These are phyloP conservation scores for Chydorus sphaericus DNA, from an alignment of 2,888 invertebrate species.

Conservation along the genomic window DNA sequence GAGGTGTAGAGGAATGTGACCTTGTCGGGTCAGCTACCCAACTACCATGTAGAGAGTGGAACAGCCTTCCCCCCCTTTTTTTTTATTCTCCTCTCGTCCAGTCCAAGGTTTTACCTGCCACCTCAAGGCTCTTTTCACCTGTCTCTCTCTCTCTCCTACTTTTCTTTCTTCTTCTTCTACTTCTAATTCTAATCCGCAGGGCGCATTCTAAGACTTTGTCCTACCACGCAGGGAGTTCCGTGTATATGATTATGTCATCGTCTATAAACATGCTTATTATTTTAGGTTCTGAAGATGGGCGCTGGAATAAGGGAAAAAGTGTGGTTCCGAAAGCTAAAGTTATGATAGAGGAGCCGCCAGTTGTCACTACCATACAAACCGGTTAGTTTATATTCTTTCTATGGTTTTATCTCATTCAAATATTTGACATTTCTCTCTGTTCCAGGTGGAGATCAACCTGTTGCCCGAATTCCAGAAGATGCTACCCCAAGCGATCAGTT, in stretches of 20 bases:
- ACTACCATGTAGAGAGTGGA: too few relatives aligned
- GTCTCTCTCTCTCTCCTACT: neutral
- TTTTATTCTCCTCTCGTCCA: too few relatives aligned
- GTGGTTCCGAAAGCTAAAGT: too few relatives aligned
- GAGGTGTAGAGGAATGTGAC: neutral
- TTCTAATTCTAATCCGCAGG: neutral
- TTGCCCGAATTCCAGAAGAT: neutral
- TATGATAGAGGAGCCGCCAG: too few relatives aligned
- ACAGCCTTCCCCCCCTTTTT: too few relatives aligned
- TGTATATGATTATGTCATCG: too few relatives aligned
- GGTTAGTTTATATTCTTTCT: too few relatives aligned
- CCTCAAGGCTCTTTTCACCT: slow-evolving; percentile 7
- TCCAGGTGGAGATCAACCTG: neutral
- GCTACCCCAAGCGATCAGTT: neutral
- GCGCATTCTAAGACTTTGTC: neutral
- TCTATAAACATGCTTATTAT: too few relatives aligned
- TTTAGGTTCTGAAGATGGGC: too few relatives aligned
- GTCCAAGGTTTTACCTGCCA: neutral
- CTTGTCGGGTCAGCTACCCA: slow-evolving; percentile 3
- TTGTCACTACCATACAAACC: too few relatives aligned
- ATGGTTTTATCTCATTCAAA: too few relatives aligned
- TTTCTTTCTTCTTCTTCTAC: neutral
- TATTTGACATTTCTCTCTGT: neutral
- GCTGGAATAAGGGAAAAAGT: too few relatives aligned
- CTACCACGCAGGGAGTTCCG: neutral